Conservation (phyloP, 2,797 vertebrate species). For the Eurystomus glaucurus region DNA sequence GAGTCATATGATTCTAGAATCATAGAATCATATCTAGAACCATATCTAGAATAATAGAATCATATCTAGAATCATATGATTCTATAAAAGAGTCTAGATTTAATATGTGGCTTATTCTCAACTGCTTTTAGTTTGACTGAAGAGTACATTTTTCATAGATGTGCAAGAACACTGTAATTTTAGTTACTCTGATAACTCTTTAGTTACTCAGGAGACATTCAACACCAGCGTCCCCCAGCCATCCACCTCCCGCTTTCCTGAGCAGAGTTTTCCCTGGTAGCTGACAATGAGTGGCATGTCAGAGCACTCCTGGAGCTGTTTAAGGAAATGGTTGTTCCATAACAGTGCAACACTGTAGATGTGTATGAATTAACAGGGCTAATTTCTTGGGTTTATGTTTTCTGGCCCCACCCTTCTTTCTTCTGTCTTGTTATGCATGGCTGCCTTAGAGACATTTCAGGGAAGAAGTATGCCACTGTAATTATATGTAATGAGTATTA, state of each 20-base stretch:
- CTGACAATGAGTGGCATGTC: fast-evolving
- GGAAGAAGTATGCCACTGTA: background rate
- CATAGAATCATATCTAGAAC: no score
- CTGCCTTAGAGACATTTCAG: background rate
- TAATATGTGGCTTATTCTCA: background rate
- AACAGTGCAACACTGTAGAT: fast-evolving
- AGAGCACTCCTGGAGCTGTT: background rate
- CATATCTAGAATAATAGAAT: no score
- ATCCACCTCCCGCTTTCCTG: background rate
- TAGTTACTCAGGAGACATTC: no score
- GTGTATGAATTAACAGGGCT: background rate
- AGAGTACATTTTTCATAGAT: background rate
- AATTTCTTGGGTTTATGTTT: background rate
- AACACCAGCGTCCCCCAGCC: background rate
- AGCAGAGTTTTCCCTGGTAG: background rate
- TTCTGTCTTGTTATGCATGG: background rate
- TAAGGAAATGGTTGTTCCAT: background rate
- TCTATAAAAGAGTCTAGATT: background rate
- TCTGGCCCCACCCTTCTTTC: background rate
- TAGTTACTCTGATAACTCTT: background rate
- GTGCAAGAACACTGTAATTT: background rate
- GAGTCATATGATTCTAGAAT: no score
- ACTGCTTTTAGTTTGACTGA: background rate
- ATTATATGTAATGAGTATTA: background rate
- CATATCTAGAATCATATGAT: no score